These are phyloP conservation scores for Mnemiopsis leidyi DNA, from an alignment of 37 sponge, comb jelly and placozoan species.

Conservation along the genomic window DNA sequence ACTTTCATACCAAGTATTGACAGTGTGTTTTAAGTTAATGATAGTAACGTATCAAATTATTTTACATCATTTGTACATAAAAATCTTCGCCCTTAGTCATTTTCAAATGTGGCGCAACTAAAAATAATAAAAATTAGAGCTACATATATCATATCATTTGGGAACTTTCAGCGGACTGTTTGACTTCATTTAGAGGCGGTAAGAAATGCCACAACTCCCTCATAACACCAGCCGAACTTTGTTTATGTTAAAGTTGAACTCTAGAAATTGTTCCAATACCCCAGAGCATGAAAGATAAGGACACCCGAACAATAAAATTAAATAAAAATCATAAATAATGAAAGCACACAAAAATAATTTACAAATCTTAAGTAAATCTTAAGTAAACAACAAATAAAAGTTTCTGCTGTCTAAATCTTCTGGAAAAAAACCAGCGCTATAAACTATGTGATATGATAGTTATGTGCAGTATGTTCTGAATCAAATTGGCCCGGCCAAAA, in stretches of 20 bases:
- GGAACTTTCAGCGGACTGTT: no score
- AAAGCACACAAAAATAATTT: background rate
- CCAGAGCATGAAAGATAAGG: background rate
- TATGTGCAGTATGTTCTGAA: no score
- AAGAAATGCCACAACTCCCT: no score
- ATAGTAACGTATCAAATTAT: background rate
- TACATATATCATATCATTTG: no score
- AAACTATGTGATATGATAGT: no score
- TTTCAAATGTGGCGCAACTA: background rate
- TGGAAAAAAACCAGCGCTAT: no score
- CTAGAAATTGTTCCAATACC: background rate
- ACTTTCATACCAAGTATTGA: background rate
- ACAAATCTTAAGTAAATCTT: background rate
- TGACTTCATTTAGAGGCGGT: no score
- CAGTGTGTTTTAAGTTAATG: no score
- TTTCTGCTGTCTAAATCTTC: background rate
- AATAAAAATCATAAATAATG: background rate
- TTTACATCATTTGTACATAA: conserved; percentile 55
- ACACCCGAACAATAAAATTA: background rate
- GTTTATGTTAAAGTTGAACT: background rate
- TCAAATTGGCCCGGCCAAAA: no score
- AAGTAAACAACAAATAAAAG: background rate
- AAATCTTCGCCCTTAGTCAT: background rate
- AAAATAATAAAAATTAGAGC: background rate
- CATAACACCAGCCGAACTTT: no score